Percentiles rank a stretch among this genome's conserved stretches.
Conservation (phyloP, 2,113 vertebrate species). For the Petaurus breviceps region DNA sequence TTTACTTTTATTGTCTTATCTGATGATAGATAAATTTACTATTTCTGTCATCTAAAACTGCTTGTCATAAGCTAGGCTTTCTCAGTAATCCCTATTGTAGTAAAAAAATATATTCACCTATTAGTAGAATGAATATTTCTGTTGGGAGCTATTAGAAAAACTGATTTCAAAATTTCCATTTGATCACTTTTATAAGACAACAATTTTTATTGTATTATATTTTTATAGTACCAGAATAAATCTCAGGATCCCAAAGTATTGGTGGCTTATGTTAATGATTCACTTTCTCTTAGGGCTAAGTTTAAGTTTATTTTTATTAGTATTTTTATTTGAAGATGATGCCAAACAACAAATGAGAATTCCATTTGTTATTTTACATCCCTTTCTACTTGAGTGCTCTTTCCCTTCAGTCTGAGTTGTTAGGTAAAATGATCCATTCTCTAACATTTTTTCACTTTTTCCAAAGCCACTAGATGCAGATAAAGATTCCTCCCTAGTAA, state of each 20-base stretch:
- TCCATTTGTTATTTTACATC: not conserved
- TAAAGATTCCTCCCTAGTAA: constrained; percentile 94
- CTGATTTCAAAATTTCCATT: not conserved
- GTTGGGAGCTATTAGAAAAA: not conserved
- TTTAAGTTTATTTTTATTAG: constrained; percentile 31
- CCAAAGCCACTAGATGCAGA: constrained; percentile 92
- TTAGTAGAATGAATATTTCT: not conserved
- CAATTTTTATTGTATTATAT: not conserved
- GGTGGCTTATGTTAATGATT: not conserved
- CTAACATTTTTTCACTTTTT: constrained; percentile 40
- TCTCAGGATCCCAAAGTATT: constrained; percentile 24
- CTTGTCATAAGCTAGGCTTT: not conserved
- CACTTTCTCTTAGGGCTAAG: constrained; percentile 12
- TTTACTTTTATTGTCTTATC: not conserved
- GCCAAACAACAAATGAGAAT: not conserved
- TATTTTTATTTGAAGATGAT: constrained; percentile 31
- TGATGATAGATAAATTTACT: not conserved
- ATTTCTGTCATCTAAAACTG: not conserved
- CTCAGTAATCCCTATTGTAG: not conserved
- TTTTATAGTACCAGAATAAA: constrained; percentile 35
- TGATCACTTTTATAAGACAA: not conserved
- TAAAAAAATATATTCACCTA: not conserved
- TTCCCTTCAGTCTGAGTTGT: not conserved
- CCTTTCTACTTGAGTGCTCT: not conserved
- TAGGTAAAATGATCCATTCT: constrained; percentile 15